phyloP scores from a whole-genome alignment of 2,888 invertebrate species.

The Timandra comae region DNA sequence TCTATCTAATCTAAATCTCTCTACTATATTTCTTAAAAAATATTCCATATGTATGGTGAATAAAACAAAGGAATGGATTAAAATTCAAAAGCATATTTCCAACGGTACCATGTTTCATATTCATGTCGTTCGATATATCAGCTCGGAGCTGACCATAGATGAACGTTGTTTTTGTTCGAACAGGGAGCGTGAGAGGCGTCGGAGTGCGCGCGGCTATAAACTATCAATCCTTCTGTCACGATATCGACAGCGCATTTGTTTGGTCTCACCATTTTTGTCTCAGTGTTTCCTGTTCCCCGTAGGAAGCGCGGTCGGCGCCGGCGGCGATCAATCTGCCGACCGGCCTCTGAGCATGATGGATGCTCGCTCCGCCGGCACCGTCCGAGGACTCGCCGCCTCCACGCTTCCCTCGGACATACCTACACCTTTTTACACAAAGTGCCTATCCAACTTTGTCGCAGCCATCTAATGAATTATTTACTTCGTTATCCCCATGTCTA shows the following conservation, averaged over 20 bases:
- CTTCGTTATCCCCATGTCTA: conserved; percentile 35
- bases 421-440: conserved; percentile 41
- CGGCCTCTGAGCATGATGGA: conserved; percentile 64
- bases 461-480: conserved; percentile 59
- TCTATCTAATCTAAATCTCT: neutral
- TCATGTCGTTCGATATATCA: conserved; percentile 9
- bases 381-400: conserved; percentile 32
- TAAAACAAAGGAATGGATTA: neutral
- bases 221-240: conserved; percentile 72
- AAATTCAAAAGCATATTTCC: neutral
- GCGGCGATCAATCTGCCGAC: conserved; percentile 66
- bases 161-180: conserved; percentile 14
- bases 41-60: neutral
- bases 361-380: conserved; percentile 44
- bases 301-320: conserved; percentile 32
- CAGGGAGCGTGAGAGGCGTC: conserved; percentile 18
- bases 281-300: conserved; percentile 39
- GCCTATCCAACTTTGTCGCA: conserved; percentile 37
- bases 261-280: conserved; percentile 72
- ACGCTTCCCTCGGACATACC: conserved; percentile 28
- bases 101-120: conserved; percentile 7
- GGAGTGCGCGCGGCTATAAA: conserved; percentile 27
- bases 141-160: conserved; percentile 7
- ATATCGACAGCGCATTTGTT: conserved; percentile 73
- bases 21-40: neutral